Conservation (phyloP, 2,888 invertebrate species). For the Xiphydria camelus region DNA sequence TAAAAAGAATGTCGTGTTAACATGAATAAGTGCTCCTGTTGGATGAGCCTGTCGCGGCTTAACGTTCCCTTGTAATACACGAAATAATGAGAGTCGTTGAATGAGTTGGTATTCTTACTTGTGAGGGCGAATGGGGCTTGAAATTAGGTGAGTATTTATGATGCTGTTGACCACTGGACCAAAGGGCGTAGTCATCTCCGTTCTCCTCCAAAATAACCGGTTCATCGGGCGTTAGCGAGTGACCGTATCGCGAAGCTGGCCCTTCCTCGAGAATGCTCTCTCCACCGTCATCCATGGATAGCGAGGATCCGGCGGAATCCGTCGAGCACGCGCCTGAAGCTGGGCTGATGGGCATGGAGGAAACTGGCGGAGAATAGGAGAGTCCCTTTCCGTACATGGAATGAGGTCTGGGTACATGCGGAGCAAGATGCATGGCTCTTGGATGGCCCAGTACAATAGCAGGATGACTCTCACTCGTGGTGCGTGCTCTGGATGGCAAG, state of each 20-base stretch:
- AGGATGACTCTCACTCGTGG: constrained; percentile 65
- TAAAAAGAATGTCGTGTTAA: background rate
- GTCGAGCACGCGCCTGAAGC: constrained; percentile 66
- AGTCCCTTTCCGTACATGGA: constrained; percentile 59
- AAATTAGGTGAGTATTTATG: constrained; percentile 57
- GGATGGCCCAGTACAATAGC: constrained; percentile 47
- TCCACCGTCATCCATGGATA: constrained; percentile 68
- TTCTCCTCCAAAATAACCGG: constrained; percentile 69
- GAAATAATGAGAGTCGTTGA: too few species aligned
- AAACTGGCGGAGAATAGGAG: constrained; percentile 60
- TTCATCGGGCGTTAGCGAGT: constrained; percentile 66
- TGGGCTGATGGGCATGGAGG: constrained; percentile 65
- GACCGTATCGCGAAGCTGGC: constrained; percentile 56
- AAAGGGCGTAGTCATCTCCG: constrained; percentile 61
- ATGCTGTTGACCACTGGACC: constrained; percentile 42
- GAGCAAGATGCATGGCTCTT: constrained; percentile 55
- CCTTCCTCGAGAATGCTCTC: constrained; percentile 49
- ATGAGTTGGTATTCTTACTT: constrained; percentile 51
- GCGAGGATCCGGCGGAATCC: constrained; percentile 71
- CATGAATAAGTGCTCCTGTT: too few species aligned
- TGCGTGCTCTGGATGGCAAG: constrained; percentile 75
- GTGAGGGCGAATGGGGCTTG: constrained; percentile 58
- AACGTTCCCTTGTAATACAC: too few species aligned
- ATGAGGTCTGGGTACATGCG: constrained; percentile 57
- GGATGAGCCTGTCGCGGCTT: too few species aligned